A percentile compares a stretch with the other conserved stretches of the same genome.
Conservation (phyloP, 2,113 vertebrate genomes). For the Bungarus multicinctus region DNA sequence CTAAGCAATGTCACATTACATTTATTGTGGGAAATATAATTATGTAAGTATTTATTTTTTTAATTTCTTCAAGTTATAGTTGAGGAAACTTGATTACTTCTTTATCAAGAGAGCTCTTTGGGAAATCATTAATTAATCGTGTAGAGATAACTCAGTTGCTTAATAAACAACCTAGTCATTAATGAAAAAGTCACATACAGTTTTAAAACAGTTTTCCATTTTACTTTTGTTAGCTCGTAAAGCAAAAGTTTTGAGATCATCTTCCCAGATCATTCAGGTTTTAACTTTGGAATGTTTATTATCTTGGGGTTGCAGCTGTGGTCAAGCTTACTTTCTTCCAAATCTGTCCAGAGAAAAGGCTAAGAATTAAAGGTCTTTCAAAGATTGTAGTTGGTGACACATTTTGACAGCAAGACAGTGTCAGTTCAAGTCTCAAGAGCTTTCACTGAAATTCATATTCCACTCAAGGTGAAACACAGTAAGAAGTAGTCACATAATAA, state of each 20-base stretch:
- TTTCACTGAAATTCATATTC: neutral
- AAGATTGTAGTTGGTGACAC: neutral
- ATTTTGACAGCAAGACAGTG: neutral
- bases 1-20: neutral
- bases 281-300: neutral
- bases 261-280: neutral
- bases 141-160: neutral
- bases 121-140: slow-evolving; percentile 5
- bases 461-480: neutral
- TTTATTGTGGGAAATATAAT: neutral
- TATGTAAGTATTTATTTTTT: neutral
- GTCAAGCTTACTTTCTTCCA: neutral
- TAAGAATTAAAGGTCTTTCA: neutral
- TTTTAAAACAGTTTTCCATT: neutral
- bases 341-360: neutral
- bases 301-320: neutral
- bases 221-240: neutral
- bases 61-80: neutral
- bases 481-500: neutral
- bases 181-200: neutral
- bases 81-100: neutral
- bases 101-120: slow-evolving; percentile 10
- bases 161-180: neutral
- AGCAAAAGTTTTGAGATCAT: neutral
- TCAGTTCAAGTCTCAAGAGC: neutral